Evolutionary conservation across 2,888 invertebrate species (phyloP).

Genomic region (Oligia fasciuncula): DNA sequence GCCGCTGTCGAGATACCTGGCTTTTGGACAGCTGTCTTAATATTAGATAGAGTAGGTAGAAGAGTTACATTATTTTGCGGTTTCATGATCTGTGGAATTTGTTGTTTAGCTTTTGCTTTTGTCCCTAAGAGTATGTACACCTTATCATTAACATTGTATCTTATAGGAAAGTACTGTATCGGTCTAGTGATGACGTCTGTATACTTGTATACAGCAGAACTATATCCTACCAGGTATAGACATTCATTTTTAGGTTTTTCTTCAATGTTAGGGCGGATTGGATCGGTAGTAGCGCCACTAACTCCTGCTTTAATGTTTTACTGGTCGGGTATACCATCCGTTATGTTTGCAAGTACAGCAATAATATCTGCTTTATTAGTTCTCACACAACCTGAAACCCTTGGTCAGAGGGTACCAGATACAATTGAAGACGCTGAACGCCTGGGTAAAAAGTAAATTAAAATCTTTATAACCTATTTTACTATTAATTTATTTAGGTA

Average conservation of each 20-base stretch:
- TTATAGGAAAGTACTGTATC: slow-evolving; percentile 91
- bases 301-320: slow-evolving; percentile 91
- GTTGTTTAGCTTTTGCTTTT: slow-evolving; percentile 89
- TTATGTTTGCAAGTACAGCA: slow-evolving; percentile 83
- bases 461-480: not conserved
- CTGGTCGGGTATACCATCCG: slow-evolving; percentile 84
- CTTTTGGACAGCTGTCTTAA: slow-evolving; percentile 91
- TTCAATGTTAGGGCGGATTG: slow-evolving; percentile 93
- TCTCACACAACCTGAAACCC: slow-evolving; percentile 85
- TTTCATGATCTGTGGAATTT: slow-evolving; percentile 85
- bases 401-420: slow-evolving; percentile 82
- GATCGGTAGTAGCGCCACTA: slow-evolving; percentile 92
- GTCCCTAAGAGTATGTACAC: slow-evolving; percentile 79
- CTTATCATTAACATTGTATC: slow-evolving; percentile 84
- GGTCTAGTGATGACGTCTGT: slow-evolving; percentile 91
- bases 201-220: slow-evolving; percentile 92
- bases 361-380: slow-evolving; percentile 80
- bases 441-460: slow-evolving; percentile 70
- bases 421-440: slow-evolving; percentile 86
- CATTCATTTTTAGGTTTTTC: slow-evolving; percentile 92
- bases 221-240: slow-evolving; percentile 92
- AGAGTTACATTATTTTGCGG: slow-evolving; percentile 80
- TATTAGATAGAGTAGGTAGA: slow-evolving; percentile 91
- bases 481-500: not conserved
- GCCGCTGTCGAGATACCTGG: slow-evolving; percentile 93